A percentile compares a stretch with the other conserved stretches of the same genome.
Conservation (phyloP, 2,797 vertebrate genomes). For the Chaetophractus vellerosus region DNA sequence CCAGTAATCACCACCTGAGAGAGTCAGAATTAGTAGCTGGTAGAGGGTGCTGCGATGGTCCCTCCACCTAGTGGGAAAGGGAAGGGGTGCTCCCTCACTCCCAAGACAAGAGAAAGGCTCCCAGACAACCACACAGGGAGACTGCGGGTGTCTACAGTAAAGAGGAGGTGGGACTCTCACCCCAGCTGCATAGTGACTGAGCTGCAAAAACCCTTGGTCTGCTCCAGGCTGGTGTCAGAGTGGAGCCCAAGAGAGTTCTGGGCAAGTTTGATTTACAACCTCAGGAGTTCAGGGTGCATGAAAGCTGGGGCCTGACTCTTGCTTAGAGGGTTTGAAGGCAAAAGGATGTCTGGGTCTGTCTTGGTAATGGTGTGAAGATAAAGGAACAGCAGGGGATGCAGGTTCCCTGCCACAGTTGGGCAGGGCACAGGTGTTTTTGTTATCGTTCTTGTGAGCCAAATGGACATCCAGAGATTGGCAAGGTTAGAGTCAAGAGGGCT, state of each 20-base stretch:
- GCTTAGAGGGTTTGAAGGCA: background rate
- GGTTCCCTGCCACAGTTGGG: background rate
- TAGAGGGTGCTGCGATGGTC: background rate
- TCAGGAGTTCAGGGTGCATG: background rate
- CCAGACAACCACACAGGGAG: background rate
- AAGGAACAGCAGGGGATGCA: background rate
- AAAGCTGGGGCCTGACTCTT: background rate
- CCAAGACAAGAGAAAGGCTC: background rate
- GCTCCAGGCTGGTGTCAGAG: background rate
- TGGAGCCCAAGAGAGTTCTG: background rate
- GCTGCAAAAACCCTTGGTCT: background rate
- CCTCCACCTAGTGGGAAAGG: background rate
- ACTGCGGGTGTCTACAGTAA: background rate
- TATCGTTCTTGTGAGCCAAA: background rate
- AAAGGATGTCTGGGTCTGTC: background rate
- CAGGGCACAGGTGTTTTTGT: background rate
- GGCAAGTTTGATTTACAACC: background rate
- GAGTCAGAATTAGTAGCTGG: background rate
- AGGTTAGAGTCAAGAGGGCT: background rate
- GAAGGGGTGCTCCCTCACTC: background rate
- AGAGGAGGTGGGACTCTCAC: background rate
- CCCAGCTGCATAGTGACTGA: background rate
- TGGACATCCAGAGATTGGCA: background rate
- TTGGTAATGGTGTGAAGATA: background rate
- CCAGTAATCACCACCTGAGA: no score